Conservation (phyloP, 2,888 invertebrate species). For the Leptinotarsa rubiginosa region DNA sequence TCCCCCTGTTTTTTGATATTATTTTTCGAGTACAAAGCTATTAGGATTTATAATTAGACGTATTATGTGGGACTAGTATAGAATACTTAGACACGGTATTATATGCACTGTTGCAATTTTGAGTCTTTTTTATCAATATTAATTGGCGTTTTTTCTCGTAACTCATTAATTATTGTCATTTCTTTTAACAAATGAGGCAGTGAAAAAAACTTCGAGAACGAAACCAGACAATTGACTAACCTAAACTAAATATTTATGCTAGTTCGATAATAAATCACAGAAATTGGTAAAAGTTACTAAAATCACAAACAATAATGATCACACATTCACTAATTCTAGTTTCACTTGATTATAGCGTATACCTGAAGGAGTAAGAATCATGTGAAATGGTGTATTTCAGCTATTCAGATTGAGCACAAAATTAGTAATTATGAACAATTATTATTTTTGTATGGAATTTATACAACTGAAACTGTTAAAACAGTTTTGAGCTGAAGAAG, state of each 20-base stretch:
- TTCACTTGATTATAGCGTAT: background rate
- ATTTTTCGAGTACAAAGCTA: conserved; percentile 42
- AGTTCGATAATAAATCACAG: conserved; percentile 45
- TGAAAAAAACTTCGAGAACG: conserved; percentile 38
- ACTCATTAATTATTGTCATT: conserved; percentile 47
- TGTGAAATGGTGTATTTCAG: background rate
- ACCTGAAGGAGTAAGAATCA: conserved; percentile 15
- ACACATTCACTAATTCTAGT: conserved; percentile 16
- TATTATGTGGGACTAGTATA: conserved; percentile 45
- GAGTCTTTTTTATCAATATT: conserved; percentile 21
- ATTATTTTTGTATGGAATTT: too few species aligned
- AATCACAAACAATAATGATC: conserved; percentile 40
- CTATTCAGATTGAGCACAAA: background rate
- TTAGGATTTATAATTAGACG: conserved; percentile 40
- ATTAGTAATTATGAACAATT: background rate
- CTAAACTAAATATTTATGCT: conserved; percentile 37
- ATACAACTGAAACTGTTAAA: background rate
- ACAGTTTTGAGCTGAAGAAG: background rate
- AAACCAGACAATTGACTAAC: conserved; percentile 25
- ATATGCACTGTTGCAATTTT: conserved; percentile 24
- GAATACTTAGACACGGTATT: conserved; percentile 11
- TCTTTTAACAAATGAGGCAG: conserved; percentile 43
- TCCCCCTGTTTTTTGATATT: conserved; percentile 25
- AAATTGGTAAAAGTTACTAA: conserved; percentile 45
- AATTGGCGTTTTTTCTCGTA: conserved; percentile 35